Evolutionary conservation across 2,113 vertebrate genomes (phyloP), one percentile per base, ranked within the genome.

Genomic region (Chitala chitala): DNA sequence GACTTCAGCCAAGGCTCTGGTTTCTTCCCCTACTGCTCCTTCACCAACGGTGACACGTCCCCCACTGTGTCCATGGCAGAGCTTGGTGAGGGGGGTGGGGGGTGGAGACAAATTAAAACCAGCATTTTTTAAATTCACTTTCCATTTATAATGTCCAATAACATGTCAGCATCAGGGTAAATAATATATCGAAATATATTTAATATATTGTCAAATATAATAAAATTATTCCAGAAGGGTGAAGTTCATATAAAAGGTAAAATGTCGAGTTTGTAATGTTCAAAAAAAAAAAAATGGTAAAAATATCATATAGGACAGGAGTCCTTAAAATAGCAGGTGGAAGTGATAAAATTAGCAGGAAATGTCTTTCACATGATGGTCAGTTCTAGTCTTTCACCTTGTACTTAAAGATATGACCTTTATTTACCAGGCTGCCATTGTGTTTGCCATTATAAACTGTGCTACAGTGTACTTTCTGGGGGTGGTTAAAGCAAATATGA

Each of bases 11-110:
- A 93, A 78, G 87, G 86, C 73, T 89, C 92, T 17, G 91, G 91
- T 79, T 93, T 96, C 90, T 94, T 94, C 77, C 93, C 93, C 26
- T 96, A 96, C 84, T 94, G 93, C 81, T 95, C 94, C 79, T 95
- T 95, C 87, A 94, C 92, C 83, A 92, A 93, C 8, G 93, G 93
- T 81, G 93, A 94, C 82, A 82, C 91, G 3, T 92, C 94, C 68
- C 92, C 94, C 66, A 85, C 92, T 12, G 88, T 90, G 82, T 93
- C 93, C 82, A 93, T 93, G 92, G 91, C 91, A 77, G 94, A 96
- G 85, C 88, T 96, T 86, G 93, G 93, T 95, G 90, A 94, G 82
- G 69, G 15, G 3, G 10, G 9, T 12, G 12, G 12, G 12, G 12
- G 31, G 6, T 29, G 24, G 75, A 65, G 83, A 76, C 81, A 85